Conservation (phyloP, 2,888 invertebrate species). For the Ypsolopha scabrella region DNA sequence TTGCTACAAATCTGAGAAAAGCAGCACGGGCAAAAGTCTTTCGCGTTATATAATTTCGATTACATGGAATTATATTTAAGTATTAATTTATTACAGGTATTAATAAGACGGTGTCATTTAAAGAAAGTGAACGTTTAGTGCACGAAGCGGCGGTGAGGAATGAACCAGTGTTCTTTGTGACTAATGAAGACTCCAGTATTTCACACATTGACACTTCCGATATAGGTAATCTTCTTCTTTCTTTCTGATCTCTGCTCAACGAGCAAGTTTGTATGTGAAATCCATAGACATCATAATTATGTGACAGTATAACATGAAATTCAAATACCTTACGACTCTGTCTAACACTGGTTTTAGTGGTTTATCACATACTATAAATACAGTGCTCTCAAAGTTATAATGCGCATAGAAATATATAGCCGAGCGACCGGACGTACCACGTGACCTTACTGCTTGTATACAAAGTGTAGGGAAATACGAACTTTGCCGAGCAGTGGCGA, state of each 20-base stretch:
- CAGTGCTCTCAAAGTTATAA: too few species aligned
- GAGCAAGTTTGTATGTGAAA: too few species aligned
- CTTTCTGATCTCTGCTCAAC: background rate
- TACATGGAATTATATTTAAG: background rate
- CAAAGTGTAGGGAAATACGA: too few species aligned
- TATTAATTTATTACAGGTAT: constrained; percentile 26
- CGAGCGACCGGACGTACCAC: too few species aligned
- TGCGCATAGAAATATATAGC: too few species aligned
- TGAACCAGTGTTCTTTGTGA: constrained; percentile 28
- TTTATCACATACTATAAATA: background rate
- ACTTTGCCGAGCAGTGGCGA: too few species aligned
- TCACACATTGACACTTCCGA: constrained; percentile 33
- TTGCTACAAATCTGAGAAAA: too few species aligned
- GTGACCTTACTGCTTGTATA: too few species aligned
- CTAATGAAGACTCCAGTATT: constrained; percentile 16
- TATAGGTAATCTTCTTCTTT: constrained; percentile 24
- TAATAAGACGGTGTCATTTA: constrained; percentile 13
- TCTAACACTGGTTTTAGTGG: background rate
- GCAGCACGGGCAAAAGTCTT: too few species aligned
- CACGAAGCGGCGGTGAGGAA: constrained; percentile 15
- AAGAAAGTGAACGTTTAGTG: constrained; percentile 19
- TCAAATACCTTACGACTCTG: background rate
- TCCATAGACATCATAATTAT: too few species aligned
- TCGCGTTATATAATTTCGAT: too few species aligned
- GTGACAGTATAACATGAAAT: background rate